Percentiles rank a stretch among this genome's conserved stretches.
These are phyloP conservation scores for Hemaris fuciformis DNA, from an alignment of 2,888 invertebrate species.

Conservation along the genomic window DNA sequence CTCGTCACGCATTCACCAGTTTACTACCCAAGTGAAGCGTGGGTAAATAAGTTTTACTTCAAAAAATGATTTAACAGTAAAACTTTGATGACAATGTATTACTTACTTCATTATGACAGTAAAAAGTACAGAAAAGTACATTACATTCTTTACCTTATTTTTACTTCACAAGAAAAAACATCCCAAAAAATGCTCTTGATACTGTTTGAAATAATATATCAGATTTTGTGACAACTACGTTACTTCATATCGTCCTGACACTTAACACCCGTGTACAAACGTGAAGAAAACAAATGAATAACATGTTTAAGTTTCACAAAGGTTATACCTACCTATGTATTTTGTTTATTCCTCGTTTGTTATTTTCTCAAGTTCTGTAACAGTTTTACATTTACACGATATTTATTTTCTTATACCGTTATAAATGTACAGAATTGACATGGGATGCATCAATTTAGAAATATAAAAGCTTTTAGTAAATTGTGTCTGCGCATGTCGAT, in stretches of 20 bases:
- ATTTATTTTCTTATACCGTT: not conserved
- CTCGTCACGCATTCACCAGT: too few species aligned
- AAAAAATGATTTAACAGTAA: too few species aligned
- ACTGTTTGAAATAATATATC: not conserved
- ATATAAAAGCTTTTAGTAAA: not conserved
- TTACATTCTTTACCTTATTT: not conserved
- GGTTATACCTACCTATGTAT: too few species aligned
- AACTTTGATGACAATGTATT: too few species aligned
- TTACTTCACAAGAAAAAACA: not conserved
- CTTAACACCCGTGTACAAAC: too few species aligned
- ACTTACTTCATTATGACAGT: too few species aligned
- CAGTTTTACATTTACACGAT: not conserved
- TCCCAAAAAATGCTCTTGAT: not conserved
- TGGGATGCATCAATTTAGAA: not conserved
- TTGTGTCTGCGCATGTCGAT: conserved; percentile 18
- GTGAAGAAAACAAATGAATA: too few species aligned
- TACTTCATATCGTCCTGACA: not conserved
- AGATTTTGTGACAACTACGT: not conserved
- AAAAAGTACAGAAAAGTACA: too few species aligned
- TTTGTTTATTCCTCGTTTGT: not conserved
- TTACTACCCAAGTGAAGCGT: too few species aligned
- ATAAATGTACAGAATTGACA: not conserved
- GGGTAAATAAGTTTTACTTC: too few species aligned
- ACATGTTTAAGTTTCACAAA: not conserved
- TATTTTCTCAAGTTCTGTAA: not conserved